Percentiles rank a stretch among this genome's conserved stretches.
Conservation (phyloP, 2,113 vertebrate genomes). For the Cardinalis cardinalis region DNA sequence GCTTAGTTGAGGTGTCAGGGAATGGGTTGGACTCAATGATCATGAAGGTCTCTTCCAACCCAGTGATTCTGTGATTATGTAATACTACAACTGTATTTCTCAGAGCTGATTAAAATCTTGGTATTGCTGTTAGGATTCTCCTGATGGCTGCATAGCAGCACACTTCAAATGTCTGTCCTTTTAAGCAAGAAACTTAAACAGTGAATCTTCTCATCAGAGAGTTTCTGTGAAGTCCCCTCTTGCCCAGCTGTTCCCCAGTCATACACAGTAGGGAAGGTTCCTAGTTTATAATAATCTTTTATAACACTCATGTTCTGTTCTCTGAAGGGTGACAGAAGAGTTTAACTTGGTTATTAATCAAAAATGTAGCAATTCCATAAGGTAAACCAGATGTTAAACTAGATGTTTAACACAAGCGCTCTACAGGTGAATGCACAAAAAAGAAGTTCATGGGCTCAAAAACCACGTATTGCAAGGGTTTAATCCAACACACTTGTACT, state of each 20-base stretch:
- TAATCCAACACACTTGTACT: neutral
- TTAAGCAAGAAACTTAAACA: constrained; percentile 70
- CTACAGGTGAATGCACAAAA: neutral
- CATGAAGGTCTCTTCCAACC: too few relatives aligned
- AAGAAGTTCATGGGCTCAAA: neutral
- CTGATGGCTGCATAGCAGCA: neutral
- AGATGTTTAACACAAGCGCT: constrained; percentile 10
- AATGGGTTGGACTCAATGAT: too few relatives aligned
- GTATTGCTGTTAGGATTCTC: neutral
- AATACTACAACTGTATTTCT: neutral
- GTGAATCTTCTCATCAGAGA: constrained; percentile 56
- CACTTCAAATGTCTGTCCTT: constrained; percentile 11
- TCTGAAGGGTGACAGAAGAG: constrained; percentile 45
- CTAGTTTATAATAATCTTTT: constrained; percentile 32
- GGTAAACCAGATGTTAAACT: neutral
- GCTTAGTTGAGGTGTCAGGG: too few relatives aligned
- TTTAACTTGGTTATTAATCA: constrained; percentile 51
- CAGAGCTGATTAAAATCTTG: neutral
- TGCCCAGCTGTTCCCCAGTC: neutral
- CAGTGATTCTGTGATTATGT: too few relatives aligned
- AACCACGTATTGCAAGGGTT: neutral
- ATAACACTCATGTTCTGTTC: constrained; percentile 29
- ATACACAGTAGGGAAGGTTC: neutral
- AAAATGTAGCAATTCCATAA: neutral
- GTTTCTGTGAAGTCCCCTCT: constrained; percentile 13